Base-by-base conservation (phyloP, 1,140 invertebrate species). In the Zaprionus inermis region DNA sequence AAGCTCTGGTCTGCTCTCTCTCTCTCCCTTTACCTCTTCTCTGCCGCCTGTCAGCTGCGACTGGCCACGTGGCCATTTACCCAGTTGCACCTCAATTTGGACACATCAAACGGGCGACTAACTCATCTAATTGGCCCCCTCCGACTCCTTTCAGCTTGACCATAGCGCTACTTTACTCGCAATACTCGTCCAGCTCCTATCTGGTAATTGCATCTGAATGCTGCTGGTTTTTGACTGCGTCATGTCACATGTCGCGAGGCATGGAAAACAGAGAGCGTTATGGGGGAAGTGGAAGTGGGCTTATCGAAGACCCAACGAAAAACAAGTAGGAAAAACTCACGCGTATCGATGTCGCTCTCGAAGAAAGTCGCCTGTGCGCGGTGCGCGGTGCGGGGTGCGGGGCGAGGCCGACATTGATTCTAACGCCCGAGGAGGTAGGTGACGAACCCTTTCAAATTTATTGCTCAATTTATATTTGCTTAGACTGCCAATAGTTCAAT, bases 401-500 rank as follows among this genome's bases (percentile, higher is more conserved):
- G 67, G 67, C 57, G 64, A 28, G 64, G 9, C 54, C 9, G 9
- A 34, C 7, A 9, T 44, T 59, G 36, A 66, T 66, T 71, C 59
- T 14, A 24, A 61, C 71, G 38, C 58, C 36, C 7, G 30, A 38
- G 14, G 30, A n/a, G 38, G 20, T 14, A 30, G 41, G 59, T 32
- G 12, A 58, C 32, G 56, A 14, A 24, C 24, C 52, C 36, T 57
- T 66, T 49, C 34, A 59, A 86, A 88, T 86, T 82, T 79, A 86
- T 88, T 88, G 83, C 79, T 86, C 83, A 88, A 88, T 88, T 88
- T 82, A 88, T 88, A 78, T 88, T 88, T 83, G 79, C 83, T 88
- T 88, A 88, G 83, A 88, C 84, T 88, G 83, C 76, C 83, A 83
- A 88, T 88, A 88, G 79, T 83, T 88, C 84, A 88, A 88, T 88